Percentiles rank a stretch among this genome's conserved stretches.
phyloP scores from a whole-genome alignment of 2,888 invertebrate species.

The Leptopilina syphax region DNA sequence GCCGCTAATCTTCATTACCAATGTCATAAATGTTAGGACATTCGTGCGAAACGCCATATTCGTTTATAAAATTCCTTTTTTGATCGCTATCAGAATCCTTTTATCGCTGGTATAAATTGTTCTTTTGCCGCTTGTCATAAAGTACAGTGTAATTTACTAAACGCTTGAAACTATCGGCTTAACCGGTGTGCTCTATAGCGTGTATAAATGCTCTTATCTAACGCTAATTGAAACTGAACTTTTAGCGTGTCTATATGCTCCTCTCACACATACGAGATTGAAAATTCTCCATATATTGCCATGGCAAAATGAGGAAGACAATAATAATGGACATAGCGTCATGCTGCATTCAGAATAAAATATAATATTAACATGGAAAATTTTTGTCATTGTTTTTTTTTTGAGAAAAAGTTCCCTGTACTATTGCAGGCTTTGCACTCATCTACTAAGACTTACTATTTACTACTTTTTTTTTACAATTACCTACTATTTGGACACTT shows the following conservation, averaged over 20 bases:
- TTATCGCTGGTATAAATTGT: constrained; percentile 20
- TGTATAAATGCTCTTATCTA: constrained; percentile 31
- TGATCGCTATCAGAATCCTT: constrained; percentile 32
- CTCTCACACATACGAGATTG: not conserved
- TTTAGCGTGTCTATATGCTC: constrained; percentile 26
- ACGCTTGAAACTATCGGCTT: constrained; percentile 28
- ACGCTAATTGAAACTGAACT: constrained; percentile 37
- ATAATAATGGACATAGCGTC: constrained; percentile 28
- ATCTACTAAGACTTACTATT: too few species aligned
- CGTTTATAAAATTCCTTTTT: constrained; percentile 1
- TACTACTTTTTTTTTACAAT: too few species aligned
- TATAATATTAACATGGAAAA: not conserved
- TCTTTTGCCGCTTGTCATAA: constrained; percentile 24
- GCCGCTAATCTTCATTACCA: constrained; percentile 3
- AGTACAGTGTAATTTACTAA: constrained; percentile 31
- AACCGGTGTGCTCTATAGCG: constrained; percentile 28
- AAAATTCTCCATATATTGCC: not conserved
- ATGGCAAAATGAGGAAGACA: constrained; percentile 9
- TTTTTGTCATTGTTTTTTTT: too few species aligned
- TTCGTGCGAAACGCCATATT: constrained; percentile 28
- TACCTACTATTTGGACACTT: too few species aligned
- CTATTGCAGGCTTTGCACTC: too few species aligned
- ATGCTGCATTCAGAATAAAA: constrained; percentile 20
- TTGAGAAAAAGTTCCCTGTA: too few species aligned
- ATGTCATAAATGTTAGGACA: constrained; percentile 33